A percentile compares a stretch with the other conserved stretches of the same genome.
phyloP scores from a whole-genome alignment of 2,797 vertebrate genomes.

The Enteromius radiatus region DNA sequence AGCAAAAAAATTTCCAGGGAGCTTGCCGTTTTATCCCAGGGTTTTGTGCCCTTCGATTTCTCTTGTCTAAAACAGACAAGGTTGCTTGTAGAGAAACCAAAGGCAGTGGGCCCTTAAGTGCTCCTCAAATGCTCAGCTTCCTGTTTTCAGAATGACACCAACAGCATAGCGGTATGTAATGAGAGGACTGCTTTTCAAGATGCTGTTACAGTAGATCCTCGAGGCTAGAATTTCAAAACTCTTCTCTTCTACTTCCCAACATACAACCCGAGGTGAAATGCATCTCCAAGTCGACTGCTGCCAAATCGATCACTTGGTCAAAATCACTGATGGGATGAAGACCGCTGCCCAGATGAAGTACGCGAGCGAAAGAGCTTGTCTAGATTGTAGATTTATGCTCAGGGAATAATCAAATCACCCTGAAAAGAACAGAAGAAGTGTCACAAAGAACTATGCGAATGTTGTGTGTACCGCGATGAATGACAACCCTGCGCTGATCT shows the following conservation, averaged over 20 bases:
- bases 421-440: not conserved
- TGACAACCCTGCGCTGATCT: conserved; percentile 48
- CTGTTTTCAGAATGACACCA: conserved; percentile 47
- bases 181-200: conserved; percentile 71
- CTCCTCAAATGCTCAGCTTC: not conserved
- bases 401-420: not conserved
- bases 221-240: conserved; percentile 64
- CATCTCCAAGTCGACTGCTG: not conserved
- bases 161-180: conserved; percentile 66
- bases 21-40: conserved; percentile 20
- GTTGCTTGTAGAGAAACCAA: conserved; percentile 61
- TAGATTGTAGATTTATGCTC: not conserved
- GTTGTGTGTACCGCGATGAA: conserved; percentile 34
- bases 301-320: conserved; percentile 35
- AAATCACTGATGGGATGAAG: conserved; percentile 1
- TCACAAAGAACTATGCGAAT: not conserved
- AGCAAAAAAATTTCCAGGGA: conserved; percentile 58
- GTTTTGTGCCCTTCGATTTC: conserved; percentile 60
- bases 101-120: conserved; percentile 37
- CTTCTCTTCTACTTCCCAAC: conserved; percentile 9
- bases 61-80: conserved; percentile 49
- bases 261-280: conserved; percentile 16
- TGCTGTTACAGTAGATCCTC: conserved; percentile 63
- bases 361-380: not conserved
- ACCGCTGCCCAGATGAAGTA: not conserved